phyloP scores from a whole-genome alignment of 2,113 vertebrate genomes.

The Chinchilla lanigera region DNA sequence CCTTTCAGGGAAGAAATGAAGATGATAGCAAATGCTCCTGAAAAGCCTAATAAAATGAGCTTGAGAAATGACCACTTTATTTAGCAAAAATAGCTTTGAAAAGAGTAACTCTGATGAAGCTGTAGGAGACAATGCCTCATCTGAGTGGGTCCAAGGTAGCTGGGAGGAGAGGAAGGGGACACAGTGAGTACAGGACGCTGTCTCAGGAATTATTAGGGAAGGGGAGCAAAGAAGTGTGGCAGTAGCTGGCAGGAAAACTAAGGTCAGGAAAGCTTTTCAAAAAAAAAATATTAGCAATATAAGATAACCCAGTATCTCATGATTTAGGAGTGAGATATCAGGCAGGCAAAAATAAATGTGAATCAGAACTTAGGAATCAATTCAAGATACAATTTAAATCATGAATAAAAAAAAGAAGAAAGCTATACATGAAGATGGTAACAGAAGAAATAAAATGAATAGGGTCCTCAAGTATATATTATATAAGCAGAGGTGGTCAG shows the following conservation, averaged over 20 bases:
- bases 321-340: neutral
- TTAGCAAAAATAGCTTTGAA: neutral
- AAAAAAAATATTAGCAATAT: no score
- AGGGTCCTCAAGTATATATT: neutral
- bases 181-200: neutral
- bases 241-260: neutral
- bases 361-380: neutral
- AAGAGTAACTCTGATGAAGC: neutral
- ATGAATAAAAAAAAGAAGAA: constrained; percentile 44
- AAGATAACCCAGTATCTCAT: neutral
- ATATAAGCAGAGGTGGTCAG: neutral
- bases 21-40: neutral
- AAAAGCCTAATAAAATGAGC: neutral
- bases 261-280: neutral
- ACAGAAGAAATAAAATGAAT: neutral
- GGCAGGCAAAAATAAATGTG: neutral
- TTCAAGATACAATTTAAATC: neutral
- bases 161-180: neutral
- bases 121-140: neutral
- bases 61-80: neutral
- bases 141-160: neutral
- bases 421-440: neutral
- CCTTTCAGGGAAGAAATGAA: neutral
- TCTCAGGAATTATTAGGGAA: neutral
- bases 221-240: neutral